Evolutionary conservation across 2,888 invertebrate species (phyloP).

Genomic region (Brenthis hecate): DNA sequence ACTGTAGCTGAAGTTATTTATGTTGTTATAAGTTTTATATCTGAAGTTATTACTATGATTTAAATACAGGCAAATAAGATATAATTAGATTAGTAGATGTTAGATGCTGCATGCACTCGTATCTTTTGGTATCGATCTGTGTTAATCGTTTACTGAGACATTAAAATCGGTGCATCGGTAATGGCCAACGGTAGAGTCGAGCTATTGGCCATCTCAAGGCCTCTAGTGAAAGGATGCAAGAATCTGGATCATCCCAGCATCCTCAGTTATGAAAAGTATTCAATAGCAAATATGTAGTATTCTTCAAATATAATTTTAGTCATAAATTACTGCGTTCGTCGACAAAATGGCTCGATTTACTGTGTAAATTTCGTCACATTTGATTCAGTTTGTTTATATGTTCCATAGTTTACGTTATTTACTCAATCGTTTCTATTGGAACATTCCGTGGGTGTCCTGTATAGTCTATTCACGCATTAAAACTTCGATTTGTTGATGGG

Average conservation of each 20-base stretch:
- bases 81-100: slow-evolving; percentile 59
- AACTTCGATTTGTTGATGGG: slow-evolving; percentile 34
- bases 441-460: slow-evolving; percentile 25
- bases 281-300: slow-evolving; percentile 29
- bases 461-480: slow-evolving; percentile 25
- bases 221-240: slow-evolving; percentile 76
- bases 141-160: slow-evolving; percentile 72
- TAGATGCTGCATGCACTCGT: slow-evolving; percentile 54
- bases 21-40: too few species aligned
- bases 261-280: slow-evolving; percentile 40
- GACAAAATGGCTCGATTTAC: too few species aligned
- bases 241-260: slow-evolving; percentile 78
- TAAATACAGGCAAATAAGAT: slow-evolving; percentile 49
- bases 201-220: slow-evolving; percentile 66
- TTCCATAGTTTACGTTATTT: neutral
- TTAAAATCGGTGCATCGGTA: slow-evolving; percentile 71
- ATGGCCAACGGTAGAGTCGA: slow-evolving; percentile 71
- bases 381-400: too few species aligned
- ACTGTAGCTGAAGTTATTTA: neutral
- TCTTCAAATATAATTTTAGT: neutral
- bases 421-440: slow-evolving; percentile 19
- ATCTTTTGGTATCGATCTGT: slow-evolving; percentile 72
- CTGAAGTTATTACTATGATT: neutral
- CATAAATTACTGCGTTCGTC: too few species aligned
- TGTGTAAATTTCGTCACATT: too few species aligned